Evolutionary conservation across 2,113 vertebrate species (phyloP).

Genomic region (Burhinus oedicnemus): DNA sequence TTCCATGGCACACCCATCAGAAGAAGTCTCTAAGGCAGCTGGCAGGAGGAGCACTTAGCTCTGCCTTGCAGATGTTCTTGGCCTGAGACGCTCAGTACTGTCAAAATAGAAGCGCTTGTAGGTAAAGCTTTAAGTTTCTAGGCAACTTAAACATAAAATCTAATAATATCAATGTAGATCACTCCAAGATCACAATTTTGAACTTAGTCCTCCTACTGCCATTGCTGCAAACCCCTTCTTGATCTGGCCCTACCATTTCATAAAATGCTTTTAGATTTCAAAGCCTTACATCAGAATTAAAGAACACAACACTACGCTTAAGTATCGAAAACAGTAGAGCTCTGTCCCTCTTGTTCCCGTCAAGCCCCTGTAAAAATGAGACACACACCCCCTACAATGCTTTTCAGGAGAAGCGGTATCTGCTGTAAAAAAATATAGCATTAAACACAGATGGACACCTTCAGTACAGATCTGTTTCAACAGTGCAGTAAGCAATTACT

Average conservation of each 20-base stretch:
- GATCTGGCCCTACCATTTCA: background rate
- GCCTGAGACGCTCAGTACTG: background rate
- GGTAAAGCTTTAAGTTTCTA: background rate
- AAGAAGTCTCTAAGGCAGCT: background rate
- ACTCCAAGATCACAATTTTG: background rate
- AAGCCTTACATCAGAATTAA: background rate
- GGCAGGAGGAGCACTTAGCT: background rate
- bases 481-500: background rate
- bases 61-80: background rate
- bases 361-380: background rate
- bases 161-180: fast-evolving
- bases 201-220: background rate
- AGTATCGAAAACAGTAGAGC: background rate
- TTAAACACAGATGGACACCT: background rate
- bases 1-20: background rate
- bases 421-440: background rate
- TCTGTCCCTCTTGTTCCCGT: background rate
- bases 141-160: background rate
- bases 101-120: background rate
- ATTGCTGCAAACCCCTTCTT: background rate
- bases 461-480: background rate
- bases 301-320: fast-evolving
- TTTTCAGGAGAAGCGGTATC: background rate
- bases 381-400: fast-evolving
- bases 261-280: background rate